Evolutionary conservation across 2,113 vertebrate species (phyloP), one percentile per base, ranked within the genome.

Genomic region (Coracopsis vasa): DNA sequence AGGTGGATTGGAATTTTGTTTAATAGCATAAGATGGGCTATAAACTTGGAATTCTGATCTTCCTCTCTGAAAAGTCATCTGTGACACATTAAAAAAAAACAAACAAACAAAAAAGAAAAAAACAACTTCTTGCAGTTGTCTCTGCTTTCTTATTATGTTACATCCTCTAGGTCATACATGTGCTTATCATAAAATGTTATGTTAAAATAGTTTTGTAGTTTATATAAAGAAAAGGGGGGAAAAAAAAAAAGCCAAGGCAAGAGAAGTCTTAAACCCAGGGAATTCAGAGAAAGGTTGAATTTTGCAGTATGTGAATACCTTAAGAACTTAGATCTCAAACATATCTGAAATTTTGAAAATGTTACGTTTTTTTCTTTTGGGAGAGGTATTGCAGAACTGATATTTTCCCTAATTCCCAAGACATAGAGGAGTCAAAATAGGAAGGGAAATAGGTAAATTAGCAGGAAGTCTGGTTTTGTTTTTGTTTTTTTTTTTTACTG

Each of bases 401-500:
- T 2, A 80, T 90, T 66, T 92, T 31, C 16, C 37, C 20, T 54
- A 50, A 70, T 67, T 29, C 18, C 29, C 27, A 39, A 72, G 72
- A 47, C 28, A 25, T 16, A 16, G 17, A 54, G 53, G 50, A 80
- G 41, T 73, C 5, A n/a, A 80, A 73, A 73, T 39, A 86, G 60
- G 33, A 90, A 78, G 31, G n/a, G 44, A 89, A 94, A 50, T 51
- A 64, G 10, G 8, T 80, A 78, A 91, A 81, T 67, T 84, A 93
- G 11, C 64, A 78, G 67, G 41, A 88, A 31, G 28, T 66, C 83
- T 86, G 61, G 48, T 8, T 84, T 66, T 29, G 16, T 18, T 45
- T 45, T 45, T 45, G 11, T 41, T 3, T 17, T 8, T 61, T 79
- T 44, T 88, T 93, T 92, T 94, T 69, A 61, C 18, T 94, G 42